Evolutionary conservation across 2,888 invertebrate genomes (phyloP).

Genomic region (Plagodis pulveraria): DNA sequence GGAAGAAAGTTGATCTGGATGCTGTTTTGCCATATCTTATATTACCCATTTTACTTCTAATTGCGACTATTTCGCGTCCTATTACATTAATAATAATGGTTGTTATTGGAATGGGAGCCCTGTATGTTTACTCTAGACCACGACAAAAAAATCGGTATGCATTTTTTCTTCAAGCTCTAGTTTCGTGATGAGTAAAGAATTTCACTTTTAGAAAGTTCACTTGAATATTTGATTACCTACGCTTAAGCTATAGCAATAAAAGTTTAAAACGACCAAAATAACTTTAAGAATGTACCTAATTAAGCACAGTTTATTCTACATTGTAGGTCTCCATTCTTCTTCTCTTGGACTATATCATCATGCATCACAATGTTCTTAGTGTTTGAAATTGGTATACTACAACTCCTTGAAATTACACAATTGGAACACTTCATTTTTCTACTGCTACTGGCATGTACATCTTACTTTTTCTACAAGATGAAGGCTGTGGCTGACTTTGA

Average conservation of each 20-base stretch:
- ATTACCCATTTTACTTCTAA: conserved; percentile 64
- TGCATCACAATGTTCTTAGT: conserved; percentile 87
- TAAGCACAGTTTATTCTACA: neutral
- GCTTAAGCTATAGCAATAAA: too few relatives aligned
- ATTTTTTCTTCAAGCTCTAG: neutral
- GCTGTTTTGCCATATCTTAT: conserved; percentile 71
- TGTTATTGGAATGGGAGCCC: conserved; percentile 70
- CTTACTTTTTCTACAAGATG: conserved; percentile 76
- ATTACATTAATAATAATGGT: conserved; percentile 70
- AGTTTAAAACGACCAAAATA: neutral
- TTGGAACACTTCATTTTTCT: conserved; percentile 73
- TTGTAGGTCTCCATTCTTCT: conserved; percentile 89
- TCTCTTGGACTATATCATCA: conserved; percentile 90
- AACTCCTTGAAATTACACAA: conserved; percentile 87
- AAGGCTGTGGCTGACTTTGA: conserved; percentile 73
- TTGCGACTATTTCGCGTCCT: conserved; percentile 66
- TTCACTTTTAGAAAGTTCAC: conserved; percentile 3
- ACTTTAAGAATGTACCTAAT: neutral
- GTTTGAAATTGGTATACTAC: conserved; percentile 89
- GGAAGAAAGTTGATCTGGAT: conserved; percentile 69
- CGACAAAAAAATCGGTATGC: conserved; percentile 74
- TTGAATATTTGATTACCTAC: too few relatives aligned
- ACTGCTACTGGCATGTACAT: conserved; percentile 62
- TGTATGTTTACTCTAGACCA: conserved; percentile 73
- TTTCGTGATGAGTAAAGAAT: neutral